Evolutionary conservation across 1,140 invertebrate species (phyloP).

Genomic region (Zaprionus gabonicus): DNA sequence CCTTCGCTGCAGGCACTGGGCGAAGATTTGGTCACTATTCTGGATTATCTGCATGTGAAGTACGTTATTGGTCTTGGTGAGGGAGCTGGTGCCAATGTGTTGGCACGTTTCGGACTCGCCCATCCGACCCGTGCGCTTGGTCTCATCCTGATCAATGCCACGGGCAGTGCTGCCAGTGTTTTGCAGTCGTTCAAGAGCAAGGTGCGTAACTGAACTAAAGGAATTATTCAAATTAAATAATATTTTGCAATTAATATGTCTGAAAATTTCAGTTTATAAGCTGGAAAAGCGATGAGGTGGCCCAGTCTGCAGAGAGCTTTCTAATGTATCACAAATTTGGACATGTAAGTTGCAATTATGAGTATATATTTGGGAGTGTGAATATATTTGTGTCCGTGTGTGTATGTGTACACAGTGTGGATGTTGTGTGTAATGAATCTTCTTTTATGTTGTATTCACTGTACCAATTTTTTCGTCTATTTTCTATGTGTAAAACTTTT

Average conservation of each 20-base stretch:
- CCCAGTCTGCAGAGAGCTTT: constrained; percentile 92
- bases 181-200: constrained; percentile 94
- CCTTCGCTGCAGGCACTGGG: constrained; percentile 93
- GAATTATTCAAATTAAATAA: neutral
- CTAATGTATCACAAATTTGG: constrained; percentile 96
- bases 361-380: neutral
- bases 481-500: constrained; percentile 64
- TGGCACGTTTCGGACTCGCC: constrained; percentile 93
- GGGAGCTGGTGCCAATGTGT: constrained; percentile 95
- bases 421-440: constrained; percentile 57
- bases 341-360: constrained; percentile 88
- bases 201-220: constrained; percentile 83
- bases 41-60: constrained; percentile 92
- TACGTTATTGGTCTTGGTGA: constrained; percentile 94
- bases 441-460: constrained; percentile 67
- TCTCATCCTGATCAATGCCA: constrained; percentile 94
- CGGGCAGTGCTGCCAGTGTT: constrained; percentile 93
- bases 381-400: constrained; percentile 14
- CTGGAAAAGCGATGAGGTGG: constrained; percentile 90
- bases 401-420: constrained; percentile 25
- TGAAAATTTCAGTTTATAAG: constrained; percentile 87
- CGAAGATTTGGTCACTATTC: constrained; percentile 92
- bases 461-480: constrained; percentile 65
- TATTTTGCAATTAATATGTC: too few relatives aligned
- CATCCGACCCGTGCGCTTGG: constrained; percentile 91